Evolutionary conservation across 2,113 vertebrate species (phyloP), one percentile per base, ranked within the genome.

Genomic region (Ctenomys sociabilis): DNA sequence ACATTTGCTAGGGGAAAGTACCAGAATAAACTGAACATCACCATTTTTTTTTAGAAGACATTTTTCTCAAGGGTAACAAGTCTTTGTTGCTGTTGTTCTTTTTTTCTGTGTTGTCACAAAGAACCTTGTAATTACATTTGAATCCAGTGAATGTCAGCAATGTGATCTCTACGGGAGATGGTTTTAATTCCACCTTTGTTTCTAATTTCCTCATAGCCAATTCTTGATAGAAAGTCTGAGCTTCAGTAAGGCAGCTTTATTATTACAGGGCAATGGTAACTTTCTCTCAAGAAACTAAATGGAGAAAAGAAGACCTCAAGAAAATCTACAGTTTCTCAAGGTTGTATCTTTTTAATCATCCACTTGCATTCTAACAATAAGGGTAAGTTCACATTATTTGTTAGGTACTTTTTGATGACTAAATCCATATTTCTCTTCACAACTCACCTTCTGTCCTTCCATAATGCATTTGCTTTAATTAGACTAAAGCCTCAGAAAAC

Each of bases 161-260:
- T 78, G n/a, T 94, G 85, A 64, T 90, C 86, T 77, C 96, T 30
- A 83, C 66, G 66, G 91, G 37, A 96, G 26, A 89, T 63, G 45
- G 61, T 54, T 95, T 91, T 95, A 96, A 94, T 96, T 94, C 61
- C 17, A 75, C 49, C 54, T 92, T 59, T 57, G n/a, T 90, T 94
- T 95, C 78, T 93, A 91, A 94, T 94, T 91, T 94, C 35, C n/a
- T 94, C 66, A 88, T 63, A 83, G 57, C 26, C 66, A 94, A 28
- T 84, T 95, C 52, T 92, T 91, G 68, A 84, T 84, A 95, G 82
- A 96, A 91, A 92, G 30, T 72, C 54, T 89, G 73, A 75, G 40
- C 54, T 95, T 91, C 94, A 80, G 91, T 91, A 94, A 35, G 32
- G 17, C 14, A 78, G 26, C 26, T 30, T 45, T 45, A 77, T 14